A percentile compares a stretch with the other conserved stretches of the same genome.
Evolutionary conservation across 2,113 vertebrate species (phyloP).

Genomic region (Enhydra lutris): DNA sequence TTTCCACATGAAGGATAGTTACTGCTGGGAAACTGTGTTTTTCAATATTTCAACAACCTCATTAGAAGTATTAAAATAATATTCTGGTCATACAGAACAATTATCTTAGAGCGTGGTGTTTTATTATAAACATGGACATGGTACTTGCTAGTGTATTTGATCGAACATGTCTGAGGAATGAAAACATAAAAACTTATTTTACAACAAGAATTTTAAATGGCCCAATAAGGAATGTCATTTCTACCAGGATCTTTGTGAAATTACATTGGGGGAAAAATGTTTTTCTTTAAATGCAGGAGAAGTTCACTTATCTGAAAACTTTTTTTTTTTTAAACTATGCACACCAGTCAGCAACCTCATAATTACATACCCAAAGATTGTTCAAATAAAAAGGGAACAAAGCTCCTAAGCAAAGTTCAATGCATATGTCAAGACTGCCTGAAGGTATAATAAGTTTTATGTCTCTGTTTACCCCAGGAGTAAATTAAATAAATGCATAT

Average conservation of each 20-base stretch:
- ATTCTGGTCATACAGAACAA: slow-evolving; percentile 27
- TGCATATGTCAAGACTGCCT: slow-evolving; percentile 53
- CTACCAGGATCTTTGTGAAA: slow-evolving; percentile 21
- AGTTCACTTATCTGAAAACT: slow-evolving; percentile 39
- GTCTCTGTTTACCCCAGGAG: slow-evolving; percentile 68
- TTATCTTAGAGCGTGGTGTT: neutral
- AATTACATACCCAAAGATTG: slow-evolving; percentile 62
- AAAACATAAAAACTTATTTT: neutral
- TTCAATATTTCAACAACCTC: slow-evolving; percentile 21
- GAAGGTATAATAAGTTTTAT: slow-evolving; percentile 70
- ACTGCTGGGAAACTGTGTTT: neutral
- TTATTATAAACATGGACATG: slow-evolving; percentile 35
- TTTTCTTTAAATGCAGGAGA: slow-evolving; percentile 33
- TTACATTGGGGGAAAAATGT: neutral
- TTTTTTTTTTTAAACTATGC: neutral
- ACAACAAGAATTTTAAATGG: slow-evolving; percentile 30
- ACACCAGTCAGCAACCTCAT: slow-evolving; percentile 42
- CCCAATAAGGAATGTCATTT: neutral
- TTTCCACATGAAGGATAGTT: neutral
- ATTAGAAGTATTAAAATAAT: slow-evolving; percentile 45
- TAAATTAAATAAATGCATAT: slow-evolving; percentile 68
- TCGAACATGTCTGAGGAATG: neutral
- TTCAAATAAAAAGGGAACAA: slow-evolving; percentile 72
- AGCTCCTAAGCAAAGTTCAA: slow-evolving; percentile 63
- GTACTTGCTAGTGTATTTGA: neutral